Percentiles rank a stretch among this genome's conserved stretches.
Conservation (phyloP, 2,888 invertebrate species). For the Hypomecis atomaria region DNA sequence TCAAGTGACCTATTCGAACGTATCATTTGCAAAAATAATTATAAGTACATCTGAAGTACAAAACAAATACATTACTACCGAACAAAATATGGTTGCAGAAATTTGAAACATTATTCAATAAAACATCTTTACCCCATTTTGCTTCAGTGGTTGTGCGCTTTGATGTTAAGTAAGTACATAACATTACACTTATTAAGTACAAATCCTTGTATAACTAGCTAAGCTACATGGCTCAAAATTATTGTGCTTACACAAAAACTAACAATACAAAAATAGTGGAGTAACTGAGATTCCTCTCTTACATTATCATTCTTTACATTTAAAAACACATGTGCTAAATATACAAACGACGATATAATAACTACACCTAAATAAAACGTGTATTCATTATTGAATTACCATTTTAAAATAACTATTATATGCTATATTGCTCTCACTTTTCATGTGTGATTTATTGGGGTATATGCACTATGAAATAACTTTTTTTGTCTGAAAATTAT, state of each 20-base stretch:
- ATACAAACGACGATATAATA: slow-evolving; percentile 37
- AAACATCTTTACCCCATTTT: background rate
- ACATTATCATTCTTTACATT: slow-evolving; percentile 22
- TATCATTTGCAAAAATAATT: too few species aligned
- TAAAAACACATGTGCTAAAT: slow-evolving; percentile 42
- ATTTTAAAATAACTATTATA: slow-evolving; percentile 12
- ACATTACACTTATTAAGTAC: slow-evolving; percentile 54
- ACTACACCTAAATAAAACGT: slow-evolving; percentile 32
- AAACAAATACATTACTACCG: too few species aligned
- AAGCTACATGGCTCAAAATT: slow-evolving; percentile 55
- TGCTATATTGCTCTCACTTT: slow-evolving; percentile 19
- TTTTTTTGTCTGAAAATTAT: background rate
- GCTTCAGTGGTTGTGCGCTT: background rate
- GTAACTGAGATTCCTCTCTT: slow-evolving; percentile 62
- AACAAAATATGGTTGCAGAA: too few species aligned
- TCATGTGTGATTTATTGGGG: slow-evolving; percentile 18
- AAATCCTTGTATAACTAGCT: slow-evolving; percentile 57
- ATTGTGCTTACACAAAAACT: slow-evolving; percentile 60
- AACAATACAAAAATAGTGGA: slow-evolving; percentile 61
- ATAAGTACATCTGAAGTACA: too few species aligned
- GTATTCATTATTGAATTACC: slow-evolving; percentile 18
- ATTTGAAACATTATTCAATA: too few species aligned
- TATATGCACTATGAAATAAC: slow-evolving; percentile 7
- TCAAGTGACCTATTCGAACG: too few species aligned
- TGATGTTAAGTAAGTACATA: slow-evolving; percentile 11